phyloP scores from a whole-genome alignment of 2,797 vertebrate species.

The Pipistrellus pygmaeus region DNA sequence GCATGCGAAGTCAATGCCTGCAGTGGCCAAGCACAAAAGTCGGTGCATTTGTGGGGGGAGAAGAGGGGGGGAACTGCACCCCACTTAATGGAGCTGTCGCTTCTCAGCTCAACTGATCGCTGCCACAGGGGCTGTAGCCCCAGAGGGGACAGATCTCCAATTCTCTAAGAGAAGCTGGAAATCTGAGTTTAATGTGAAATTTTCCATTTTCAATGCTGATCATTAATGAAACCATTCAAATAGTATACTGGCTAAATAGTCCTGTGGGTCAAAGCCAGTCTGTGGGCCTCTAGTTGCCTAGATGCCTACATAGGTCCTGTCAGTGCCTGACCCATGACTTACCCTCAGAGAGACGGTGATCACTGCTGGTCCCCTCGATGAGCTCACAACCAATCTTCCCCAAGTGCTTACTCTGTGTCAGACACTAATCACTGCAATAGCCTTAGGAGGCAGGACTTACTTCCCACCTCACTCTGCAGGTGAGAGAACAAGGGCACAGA shows the following conservation, averaged over 20 bases:
- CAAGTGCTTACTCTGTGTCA: too few species aligned
- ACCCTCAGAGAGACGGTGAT: rapidly evolving
- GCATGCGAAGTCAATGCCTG: neutral
- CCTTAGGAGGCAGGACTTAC: neutral
- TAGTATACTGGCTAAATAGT: neutral
- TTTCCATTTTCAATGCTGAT: neutral
- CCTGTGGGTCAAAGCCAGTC: neutral
- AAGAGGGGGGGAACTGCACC: rapidly evolving
- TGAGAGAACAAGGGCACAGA: neutral
- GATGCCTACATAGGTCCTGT: neutral
- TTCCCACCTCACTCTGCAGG: neutral
- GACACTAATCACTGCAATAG: neutral
- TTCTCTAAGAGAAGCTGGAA: neutral
- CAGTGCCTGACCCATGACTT: neutral
- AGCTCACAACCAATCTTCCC: neutral
- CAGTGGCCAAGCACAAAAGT: neutral
- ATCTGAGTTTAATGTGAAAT: neutral
- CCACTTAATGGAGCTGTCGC: too few species aligned
- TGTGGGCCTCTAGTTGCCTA: neutral
- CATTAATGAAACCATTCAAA: neutral
- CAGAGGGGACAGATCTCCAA: neutral
- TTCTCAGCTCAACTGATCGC: neutral
- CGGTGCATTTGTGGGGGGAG: too few species aligned
- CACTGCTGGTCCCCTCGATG: neutral
- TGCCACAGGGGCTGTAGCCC: neutral